These are phyloP conservation scores for Bhutanitis thaidina DNA, from an alignment of 2,888 invertebrate species.

Conservation along the genomic window DNA sequence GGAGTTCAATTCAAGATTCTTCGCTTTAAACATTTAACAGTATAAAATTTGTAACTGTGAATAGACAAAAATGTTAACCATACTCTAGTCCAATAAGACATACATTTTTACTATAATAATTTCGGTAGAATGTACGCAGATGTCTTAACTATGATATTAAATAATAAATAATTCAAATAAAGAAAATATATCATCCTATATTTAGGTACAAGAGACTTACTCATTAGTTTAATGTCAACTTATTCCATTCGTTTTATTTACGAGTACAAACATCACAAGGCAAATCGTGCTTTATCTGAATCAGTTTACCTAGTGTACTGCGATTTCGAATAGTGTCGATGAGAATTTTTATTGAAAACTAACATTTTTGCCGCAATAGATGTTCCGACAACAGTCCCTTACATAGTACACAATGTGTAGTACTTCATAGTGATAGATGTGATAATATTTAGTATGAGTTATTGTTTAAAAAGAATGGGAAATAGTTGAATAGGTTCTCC, in stretches of 20 bases:
- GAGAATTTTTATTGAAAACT: background rate
- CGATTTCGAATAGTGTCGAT: background rate
- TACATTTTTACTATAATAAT: constrained; percentile 34
- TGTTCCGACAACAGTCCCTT: background rate
- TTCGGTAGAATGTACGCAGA: constrained; percentile 34
- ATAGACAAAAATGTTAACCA: constrained; percentile 61
- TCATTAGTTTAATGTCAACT: constrained; percentile 22
- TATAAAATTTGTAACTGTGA: constrained; percentile 43
- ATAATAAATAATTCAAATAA: constrained; percentile 35
- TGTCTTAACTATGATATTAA: constrained; percentile 27
- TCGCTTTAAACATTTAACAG: constrained; percentile 33
- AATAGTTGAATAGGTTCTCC: constrained; percentile 50
- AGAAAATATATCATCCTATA: constrained; percentile 28
- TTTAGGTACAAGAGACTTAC: constrained; percentile 33
- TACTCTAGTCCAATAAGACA: constrained; percentile 70
- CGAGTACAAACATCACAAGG: background rate
- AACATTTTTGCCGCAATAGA: background rate
- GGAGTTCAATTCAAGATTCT: constrained; percentile 36
- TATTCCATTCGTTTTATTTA: constrained; percentile 10
- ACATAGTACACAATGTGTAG: constrained; percentile 27
- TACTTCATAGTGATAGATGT: constrained; percentile 52
- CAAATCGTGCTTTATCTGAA: background rate
- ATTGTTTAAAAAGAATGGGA: constrained; percentile 49
- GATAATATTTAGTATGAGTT: constrained; percentile 60
- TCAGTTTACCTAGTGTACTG: background rate